Conservation (phyloP, 2,888 invertebrate genomes). For the Tuta absoluta region DNA sequence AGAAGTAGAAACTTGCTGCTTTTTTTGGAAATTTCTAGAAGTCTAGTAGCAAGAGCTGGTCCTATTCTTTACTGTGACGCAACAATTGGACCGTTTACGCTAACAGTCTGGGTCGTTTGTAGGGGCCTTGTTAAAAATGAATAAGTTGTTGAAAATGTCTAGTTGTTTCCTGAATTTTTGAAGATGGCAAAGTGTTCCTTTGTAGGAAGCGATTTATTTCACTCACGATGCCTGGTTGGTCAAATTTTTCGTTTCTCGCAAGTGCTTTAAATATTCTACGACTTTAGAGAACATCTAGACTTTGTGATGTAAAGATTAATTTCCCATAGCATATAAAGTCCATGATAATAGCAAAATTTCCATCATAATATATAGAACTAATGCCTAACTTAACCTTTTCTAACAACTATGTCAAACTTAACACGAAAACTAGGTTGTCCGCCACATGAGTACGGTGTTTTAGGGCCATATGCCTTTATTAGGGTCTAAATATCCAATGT, state of each 20-base stretch:
- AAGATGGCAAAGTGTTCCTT: not conserved
- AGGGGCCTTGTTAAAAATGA: constrained; percentile 32
- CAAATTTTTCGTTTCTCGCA: too few species aligned
- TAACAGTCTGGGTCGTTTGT: constrained; percentile 43
- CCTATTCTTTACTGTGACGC: constrained; percentile 29
- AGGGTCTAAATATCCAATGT: constrained; percentile 14
- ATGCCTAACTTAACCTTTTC: not conserved
- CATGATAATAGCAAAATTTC: not conserved
- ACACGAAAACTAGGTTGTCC: constrained; percentile 2
- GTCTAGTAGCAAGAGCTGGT: too few species aligned
- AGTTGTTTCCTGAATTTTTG: constrained; percentile 15
- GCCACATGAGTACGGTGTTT: constrained; percentile 3
- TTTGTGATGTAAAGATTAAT: not conserved
- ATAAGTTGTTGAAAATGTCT: constrained; percentile 21
- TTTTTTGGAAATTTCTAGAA: too few species aligned
- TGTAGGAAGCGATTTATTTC: not conserved
- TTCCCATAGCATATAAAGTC: not conserved
- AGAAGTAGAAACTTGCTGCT: too few species aligned
- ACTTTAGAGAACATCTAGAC: too few species aligned
- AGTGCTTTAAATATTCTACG: too few species aligned
- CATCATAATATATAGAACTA: not conserved
- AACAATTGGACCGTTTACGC: constrained; percentile 46
- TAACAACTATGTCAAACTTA: constrained; percentile 9
- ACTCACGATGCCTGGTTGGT: too few species aligned
- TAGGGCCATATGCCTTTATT: constrained; percentile 14